A percentile compares a stretch with the other conserved stretches of the same genome.
These are phyloP conservation scores for Halictus ligatus DNA, from an alignment of 2,888 invertebrate genomes.

Conservation along the genomic window DNA sequence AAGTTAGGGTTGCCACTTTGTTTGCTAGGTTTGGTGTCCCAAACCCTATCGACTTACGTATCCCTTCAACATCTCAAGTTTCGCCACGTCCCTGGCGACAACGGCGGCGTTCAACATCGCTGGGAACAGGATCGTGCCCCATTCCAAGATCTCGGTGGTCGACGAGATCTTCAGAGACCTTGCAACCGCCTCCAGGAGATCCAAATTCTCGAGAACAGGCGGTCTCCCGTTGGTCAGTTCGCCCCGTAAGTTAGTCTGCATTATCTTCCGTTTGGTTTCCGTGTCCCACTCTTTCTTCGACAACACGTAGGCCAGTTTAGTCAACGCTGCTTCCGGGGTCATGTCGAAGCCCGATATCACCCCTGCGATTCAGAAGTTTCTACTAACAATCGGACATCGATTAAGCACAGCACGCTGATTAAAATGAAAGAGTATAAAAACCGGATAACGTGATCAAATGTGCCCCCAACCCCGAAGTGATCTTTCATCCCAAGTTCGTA, in stretches of 20 bases:
- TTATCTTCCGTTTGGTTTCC: conserved; percentile 90
- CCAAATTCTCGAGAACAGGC: conserved; percentile 83
- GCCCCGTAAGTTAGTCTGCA: conserved; percentile 91
- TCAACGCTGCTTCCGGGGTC: conserved; percentile 97
- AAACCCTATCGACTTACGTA: conserved; percentile 77
- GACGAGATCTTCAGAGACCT: conserved; percentile 86
- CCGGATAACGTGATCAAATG: not conserved
- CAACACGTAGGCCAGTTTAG: conserved; percentile 95
- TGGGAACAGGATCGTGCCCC: conserved; percentile 88
- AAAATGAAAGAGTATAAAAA: not conserved
- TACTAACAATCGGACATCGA: not conserved
- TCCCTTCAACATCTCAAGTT: conserved; percentile 84
- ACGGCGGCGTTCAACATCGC: conserved; percentile 89
- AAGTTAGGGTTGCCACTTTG: not conserved
- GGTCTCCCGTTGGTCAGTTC: conserved; percentile 88
- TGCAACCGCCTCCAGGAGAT: conserved; percentile 87
- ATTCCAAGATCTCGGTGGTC: conserved; percentile 85
- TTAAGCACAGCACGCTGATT: not conserved
- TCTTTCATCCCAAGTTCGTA: conserved; percentile 38
- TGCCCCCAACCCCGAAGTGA: not conserved
- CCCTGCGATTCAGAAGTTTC: conserved; percentile 84
- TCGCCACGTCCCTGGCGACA: conserved; percentile 85
- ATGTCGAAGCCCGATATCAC: conserved; percentile 93
- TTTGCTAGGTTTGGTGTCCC: not conserved
- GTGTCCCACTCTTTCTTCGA: conserved; percentile 90